phyloP scores from a whole-genome alignment of 2,888 invertebrate genomes.

The Petrolisthes cinctipes region DNA sequence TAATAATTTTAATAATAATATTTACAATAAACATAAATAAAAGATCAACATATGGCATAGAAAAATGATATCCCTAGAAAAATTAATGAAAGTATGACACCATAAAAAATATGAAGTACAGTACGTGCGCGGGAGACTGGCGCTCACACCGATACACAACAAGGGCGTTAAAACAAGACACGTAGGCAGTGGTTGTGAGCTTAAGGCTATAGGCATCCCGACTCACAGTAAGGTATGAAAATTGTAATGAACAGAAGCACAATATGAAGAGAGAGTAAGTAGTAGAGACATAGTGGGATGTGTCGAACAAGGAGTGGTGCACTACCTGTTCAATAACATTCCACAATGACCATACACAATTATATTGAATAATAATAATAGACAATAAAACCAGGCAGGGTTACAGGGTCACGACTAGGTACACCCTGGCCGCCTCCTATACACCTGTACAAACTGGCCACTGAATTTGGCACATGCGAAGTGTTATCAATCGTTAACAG shows the following conservation, averaged over 20 bases:
- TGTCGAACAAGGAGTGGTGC: too few relatives aligned
- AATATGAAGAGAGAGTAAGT: conserved; percentile 7
- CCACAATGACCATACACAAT: too few relatives aligned
- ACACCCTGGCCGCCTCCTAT: too few relatives aligned
- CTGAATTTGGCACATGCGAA: conserved; percentile 43
- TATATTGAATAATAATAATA: too few relatives aligned
- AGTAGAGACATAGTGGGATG: not conserved
- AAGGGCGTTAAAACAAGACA: conserved; percentile 1
- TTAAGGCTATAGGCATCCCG: conserved; percentile 11
- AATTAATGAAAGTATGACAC: conserved; percentile 21
- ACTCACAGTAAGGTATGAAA: not conserved
- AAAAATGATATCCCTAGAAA: conserved; percentile 44
- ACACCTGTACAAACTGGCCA: conserved; percentile 28
- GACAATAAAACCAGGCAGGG: too few relatives aligned
- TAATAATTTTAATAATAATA: conserved; percentile 49
- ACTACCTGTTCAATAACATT: too few relatives aligned
- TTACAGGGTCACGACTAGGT: too few relatives aligned
- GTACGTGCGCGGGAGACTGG: not conserved
- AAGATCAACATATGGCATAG: conserved; percentile 45
- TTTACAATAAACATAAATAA: conserved; percentile 55
- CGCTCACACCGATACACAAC: conserved; percentile 9
- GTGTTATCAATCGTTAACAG: conserved; percentile 5
- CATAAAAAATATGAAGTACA: conserved; percentile 25
- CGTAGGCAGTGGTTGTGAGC: conserved; percentile 18
- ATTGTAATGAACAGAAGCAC: too few relatives aligned